Base-by-base conservation (phyloP, 2,797 vertebrate species). In the Oceanodroma leucorhoa region DNA sequence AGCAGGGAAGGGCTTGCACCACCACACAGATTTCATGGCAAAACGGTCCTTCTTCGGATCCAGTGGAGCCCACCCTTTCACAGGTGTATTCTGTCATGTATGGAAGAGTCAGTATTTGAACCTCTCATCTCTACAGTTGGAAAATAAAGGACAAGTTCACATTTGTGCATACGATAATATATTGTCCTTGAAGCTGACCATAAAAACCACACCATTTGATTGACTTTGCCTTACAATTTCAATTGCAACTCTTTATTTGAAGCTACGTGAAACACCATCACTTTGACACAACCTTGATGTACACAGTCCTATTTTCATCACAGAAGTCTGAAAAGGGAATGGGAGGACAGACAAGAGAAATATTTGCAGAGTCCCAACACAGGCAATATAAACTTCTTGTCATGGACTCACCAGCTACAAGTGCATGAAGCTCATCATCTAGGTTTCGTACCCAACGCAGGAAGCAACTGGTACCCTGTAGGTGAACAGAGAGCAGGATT, bases 401-500 rank as follows among this genome's bases (percentile, higher is more conserved):
- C 34, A 45, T 1, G 76, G 75, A 90, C 97, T 97, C 97, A 99
- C 99, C 99, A 62, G 99, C 99, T 94, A 99, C 98, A 75, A 99
- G 98, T 18, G 99, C 99, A 54, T 99, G 99, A 38, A 99, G 98
- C 89, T 99, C 99, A 95, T 99, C 99, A 32, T 99, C 99, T n/a
- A 99, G 97, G 96, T 99, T 99, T 93, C 99, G 98, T 91, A 99
- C 81, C 99, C 99, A 99, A 69, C 99, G 98, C 85, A 99, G 97
- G 93, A 99, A 98, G 96, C 99, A 99, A 97, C 99, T 99, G 10
- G 99, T 99, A 91, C 99, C 99, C 99, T 99, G 94, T 1, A 81
- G 57, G 75, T 62, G 21, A 93, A 84, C 19, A 91, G 73, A 93
- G 83, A 90, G 65, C 34, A 96, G 53, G 93, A 62, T 87, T 38